Percentiles rank a stretch among this genome's conserved stretches.
Conservation (phyloP, 2,113 vertebrate genomes). For the Panthera uncia region DNA sequence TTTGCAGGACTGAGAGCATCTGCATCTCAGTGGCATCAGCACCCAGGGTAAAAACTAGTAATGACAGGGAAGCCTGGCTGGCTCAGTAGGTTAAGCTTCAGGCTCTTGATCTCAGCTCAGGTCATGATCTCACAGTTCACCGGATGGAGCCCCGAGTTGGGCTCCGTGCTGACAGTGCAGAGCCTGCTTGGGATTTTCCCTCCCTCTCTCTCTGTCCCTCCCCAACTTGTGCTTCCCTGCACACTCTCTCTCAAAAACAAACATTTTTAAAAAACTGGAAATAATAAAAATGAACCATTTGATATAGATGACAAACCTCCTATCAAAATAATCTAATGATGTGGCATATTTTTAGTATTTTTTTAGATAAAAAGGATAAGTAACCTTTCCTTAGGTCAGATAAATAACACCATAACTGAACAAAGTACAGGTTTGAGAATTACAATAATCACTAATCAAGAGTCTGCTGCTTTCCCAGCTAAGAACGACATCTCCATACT, state of each 20-base stretch:
- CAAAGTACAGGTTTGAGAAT: background rate
- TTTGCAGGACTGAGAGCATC: background rate
- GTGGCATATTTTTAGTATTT: background rate
- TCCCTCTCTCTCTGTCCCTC: no score
- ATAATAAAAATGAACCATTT: background rate
- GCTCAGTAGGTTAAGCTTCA: no score
- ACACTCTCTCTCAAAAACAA: no score
- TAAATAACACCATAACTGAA: background rate
- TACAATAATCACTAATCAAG: background rate
- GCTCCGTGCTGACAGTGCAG: no score
- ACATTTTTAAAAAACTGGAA: background rate
- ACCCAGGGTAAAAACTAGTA: background rate
- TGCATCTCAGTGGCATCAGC: background rate
- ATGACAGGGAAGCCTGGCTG: no score
- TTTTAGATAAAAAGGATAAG: background rate
- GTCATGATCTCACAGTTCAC: no score
- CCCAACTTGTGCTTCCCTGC: no score
- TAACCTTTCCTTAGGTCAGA: background rate
- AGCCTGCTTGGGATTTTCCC: no score
- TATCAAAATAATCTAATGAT: background rate
- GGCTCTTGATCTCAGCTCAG: no score
- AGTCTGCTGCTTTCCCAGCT: background rate
- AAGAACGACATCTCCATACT: background rate
- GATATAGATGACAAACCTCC: background rate
- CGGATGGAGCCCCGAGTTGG: no score